Percentiles rank a stretch among this genome's conserved stretches.
Conservation (phyloP, 2,797 vertebrate species). For the Chelon auratus region DNA sequence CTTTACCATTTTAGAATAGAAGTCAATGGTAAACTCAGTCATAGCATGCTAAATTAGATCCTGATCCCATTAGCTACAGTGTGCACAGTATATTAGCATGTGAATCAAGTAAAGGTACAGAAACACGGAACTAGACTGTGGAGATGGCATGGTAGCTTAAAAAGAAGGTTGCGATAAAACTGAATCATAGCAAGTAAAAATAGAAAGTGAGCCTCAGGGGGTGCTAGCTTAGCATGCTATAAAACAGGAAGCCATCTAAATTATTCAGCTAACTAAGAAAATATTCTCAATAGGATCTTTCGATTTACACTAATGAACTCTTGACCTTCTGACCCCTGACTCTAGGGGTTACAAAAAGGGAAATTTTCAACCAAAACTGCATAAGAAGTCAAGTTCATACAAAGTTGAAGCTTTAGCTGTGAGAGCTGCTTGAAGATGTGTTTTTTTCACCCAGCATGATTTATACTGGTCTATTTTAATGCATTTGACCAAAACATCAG, state of each 20-base stretch:
- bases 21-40: not conserved
- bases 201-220: not conserved
- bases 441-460: not conserved
- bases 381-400: not conserved
- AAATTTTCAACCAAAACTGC: not conserved
- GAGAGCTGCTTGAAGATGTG: not conserved
- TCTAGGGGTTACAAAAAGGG: not conserved
- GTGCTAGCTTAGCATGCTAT: not conserved
- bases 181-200: not conserved
- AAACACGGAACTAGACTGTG: not conserved
- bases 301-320: not conserved
- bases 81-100: not conserved
- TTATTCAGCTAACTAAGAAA: not conserved
- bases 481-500: not conserved
- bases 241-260: not conserved
- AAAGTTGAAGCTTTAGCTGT: not conserved
- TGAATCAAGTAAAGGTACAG: not conserved
- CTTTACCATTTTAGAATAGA: not conserved
- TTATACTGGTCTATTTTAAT: not conserved
- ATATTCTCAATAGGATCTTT: not conserved
- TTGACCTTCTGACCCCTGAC: constrained; percentile 36
- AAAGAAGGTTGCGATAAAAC: not conserved
- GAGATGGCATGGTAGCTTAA: not conserved
- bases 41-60: not conserved
- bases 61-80: not conserved